Evolutionary conservation across 2,797 vertebrate species (phyloP), one percentile per base, ranked within the genome.

Genomic region (Arnoldichthys spilopterus): DNA sequence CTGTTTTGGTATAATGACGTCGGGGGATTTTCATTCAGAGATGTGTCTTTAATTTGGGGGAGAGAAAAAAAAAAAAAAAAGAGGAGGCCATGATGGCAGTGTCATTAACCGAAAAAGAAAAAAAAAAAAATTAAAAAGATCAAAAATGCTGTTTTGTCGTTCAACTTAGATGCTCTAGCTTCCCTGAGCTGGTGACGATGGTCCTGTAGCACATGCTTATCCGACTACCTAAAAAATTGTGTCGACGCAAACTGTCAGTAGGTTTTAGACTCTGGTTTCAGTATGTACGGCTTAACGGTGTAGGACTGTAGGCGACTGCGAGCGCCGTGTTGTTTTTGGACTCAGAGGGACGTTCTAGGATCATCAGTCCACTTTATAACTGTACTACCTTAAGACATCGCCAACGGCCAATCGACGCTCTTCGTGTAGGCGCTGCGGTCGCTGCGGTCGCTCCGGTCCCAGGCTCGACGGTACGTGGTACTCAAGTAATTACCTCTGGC

Each of bases 1-100:
- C 86, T 90, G 76, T 85, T 80, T 85, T 79, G 66, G 73, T 83
- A 85, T 82, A 81, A 87, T 84, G 84, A 80, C 71, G 86, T 90
- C 84, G 63, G 79, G 72, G 83, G 80, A 84, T 86, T 77, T 62
- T 85, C 82, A 84, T 76, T 34, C 64, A 18, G 40, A 64, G 80
- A 80, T 85, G 69, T 84, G 47, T 70, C 80, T 74, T 72, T 28
- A 59, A 7, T 12, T 49, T 49, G 18, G 18, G 18, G 13, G 13
- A 45, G 13, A 45, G 13, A 51, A 73, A 80, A 82, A 78, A 76
- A 75, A 83, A 85, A 75, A 70, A 51, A 68, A 58, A 69, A 49
- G 24, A 83, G 83, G 51, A 59, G 24, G 66, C 59, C 51, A 76
- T 77, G 80, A 74, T 77, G 64, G 71, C 59, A 45, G 71, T 71